phyloP scores from a whole-genome alignment of 2,888 invertebrate species.

The Ectobius pallidus region DNA sequence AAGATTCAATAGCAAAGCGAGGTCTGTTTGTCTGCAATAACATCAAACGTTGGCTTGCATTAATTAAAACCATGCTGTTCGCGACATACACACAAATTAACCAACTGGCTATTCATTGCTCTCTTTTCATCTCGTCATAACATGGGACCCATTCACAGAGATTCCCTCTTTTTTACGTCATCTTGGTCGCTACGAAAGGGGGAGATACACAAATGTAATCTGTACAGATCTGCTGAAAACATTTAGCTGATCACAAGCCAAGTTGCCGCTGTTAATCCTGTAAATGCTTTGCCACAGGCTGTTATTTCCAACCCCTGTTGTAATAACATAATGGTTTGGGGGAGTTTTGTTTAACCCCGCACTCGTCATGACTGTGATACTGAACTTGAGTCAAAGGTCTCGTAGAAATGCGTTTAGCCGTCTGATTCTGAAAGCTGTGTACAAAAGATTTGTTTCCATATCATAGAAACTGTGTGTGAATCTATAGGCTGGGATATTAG shows the following conservation, averaged over 20 bases:
- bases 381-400: constrained; percentile 1
- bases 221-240: neutral
- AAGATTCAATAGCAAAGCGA: too few relatives aligned
- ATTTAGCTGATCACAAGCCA: constrained; percentile 14
- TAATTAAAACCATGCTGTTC: constrained; percentile 2
- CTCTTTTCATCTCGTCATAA: neutral
- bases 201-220: constrained; percentile 18
- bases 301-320: neutral
- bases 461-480: neutral
- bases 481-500: neutral
- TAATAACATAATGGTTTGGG: constrained; percentile 11
- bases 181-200: constrained; percentile 5
- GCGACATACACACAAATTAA: constrained; percentile 1
- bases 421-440: neutral
- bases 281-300: neutral
- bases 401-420: neutral
- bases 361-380: neutral
- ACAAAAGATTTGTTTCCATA: neutral
- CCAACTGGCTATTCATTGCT: constrained; percentile 12
- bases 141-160: neutral
- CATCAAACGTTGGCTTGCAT: neutral
- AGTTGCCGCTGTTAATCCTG: constrained; percentile 21
- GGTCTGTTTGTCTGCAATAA: neutral
- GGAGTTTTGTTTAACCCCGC: neutral
- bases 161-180: neutral